A percentile compares a stretch with the other conserved stretches of the same genome.
These are phyloP conservation scores for Imbricaverruca yamaguchii DNA, from an alignment of 2,888 invertebrate genomes.

Conservation along the genomic window DNA sequence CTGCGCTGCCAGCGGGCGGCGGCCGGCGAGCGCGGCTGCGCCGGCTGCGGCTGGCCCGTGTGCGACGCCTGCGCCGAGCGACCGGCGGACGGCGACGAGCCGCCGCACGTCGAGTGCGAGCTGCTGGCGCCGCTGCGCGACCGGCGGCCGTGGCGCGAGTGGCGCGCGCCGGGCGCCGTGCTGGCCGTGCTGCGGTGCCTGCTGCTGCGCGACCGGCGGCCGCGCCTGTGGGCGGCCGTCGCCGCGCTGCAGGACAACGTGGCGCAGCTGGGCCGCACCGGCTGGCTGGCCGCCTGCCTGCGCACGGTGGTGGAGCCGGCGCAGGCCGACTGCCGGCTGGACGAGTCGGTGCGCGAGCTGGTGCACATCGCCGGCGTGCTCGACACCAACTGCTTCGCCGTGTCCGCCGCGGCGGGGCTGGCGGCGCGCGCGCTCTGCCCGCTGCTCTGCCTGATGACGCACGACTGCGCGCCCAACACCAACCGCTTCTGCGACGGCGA, in stretches of 20 bases:
- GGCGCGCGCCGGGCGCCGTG: background rate
- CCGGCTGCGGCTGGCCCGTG: background rate
- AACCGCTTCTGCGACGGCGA: constrained; percentile 29
- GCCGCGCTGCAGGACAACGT: constrained; percentile 1
- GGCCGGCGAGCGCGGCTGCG: background rate
- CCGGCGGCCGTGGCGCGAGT: background rate
- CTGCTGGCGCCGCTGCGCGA: background rate
- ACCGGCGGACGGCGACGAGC: background rate
- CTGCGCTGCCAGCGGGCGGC: background rate
- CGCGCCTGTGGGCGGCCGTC: background rate
- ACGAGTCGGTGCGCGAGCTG: background rate
- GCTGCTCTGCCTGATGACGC: constrained; percentile 29
- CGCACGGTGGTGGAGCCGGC: background rate
- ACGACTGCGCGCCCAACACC: constrained; percentile 30
- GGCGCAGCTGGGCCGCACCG: background rate
- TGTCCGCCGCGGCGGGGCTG: constrained; percentile 8
- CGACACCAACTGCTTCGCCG: constrained; percentile 32
- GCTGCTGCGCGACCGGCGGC: background rate
- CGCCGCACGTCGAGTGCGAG: background rate
- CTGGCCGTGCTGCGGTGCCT: background rate
- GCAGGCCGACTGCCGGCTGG: background rate
- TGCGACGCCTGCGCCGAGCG: background rate
- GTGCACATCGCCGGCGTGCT: constrained; percentile 26
- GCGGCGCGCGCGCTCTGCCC: constrained; percentile 26
- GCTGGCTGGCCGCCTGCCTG: background rate